Conservation (phyloP, 2,888 invertebrate genomes). For the Epistrophella euchroma region DNA sequence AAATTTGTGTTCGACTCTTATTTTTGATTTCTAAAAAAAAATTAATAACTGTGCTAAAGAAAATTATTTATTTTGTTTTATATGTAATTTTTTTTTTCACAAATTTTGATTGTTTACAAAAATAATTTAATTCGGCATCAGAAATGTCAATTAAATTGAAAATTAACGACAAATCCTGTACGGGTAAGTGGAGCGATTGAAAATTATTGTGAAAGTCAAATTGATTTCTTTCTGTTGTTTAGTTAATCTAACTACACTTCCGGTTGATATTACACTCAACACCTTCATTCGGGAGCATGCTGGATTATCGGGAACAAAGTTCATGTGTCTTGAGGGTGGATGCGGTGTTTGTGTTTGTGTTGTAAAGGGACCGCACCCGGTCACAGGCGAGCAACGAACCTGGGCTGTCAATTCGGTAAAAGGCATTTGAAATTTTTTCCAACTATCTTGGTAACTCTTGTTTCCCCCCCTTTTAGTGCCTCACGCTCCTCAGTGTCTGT, state of each 20-base stretch:
- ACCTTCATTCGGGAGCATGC: slow-evolving; percentile 86
- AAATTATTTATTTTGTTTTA: slow-evolving; percentile 8
- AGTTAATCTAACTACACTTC: slow-evolving; percentile 81
- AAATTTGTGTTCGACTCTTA: not conserved
- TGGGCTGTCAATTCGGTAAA: slow-evolving; percentile 88
- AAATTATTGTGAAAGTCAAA: slow-evolving; percentile 1
- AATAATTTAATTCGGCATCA: slow-evolving; percentile 64
- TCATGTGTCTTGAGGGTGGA: slow-evolving; percentile 89
- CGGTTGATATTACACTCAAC: slow-evolving; percentile 85
- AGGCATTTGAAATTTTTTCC: not conserved
- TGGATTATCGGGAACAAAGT: slow-evolving; percentile 87
- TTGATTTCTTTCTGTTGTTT: not conserved
- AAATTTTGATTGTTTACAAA: not conserved
- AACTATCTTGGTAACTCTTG: not conserved
- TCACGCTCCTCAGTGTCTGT: slow-evolving; percentile 87
- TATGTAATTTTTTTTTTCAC: not conserved
- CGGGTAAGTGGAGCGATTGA: slow-evolving; percentile 41
- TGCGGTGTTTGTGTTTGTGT: slow-evolving; percentile 87
- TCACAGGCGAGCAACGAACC: slow-evolving; percentile 77
- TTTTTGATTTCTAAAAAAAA: not conserved
- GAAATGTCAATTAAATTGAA: slow-evolving; percentile 71
- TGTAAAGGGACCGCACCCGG: slow-evolving; percentile 81
- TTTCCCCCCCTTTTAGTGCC: slow-evolving; percentile 84
- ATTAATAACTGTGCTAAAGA: not conserved
- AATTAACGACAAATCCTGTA: slow-evolving; percentile 52